Evolutionary conservation across 1,140 invertebrate species (phyloP), one percentile per base, ranked within the genome.

Genomic region (Ctenoplectra terminalis): DNA sequence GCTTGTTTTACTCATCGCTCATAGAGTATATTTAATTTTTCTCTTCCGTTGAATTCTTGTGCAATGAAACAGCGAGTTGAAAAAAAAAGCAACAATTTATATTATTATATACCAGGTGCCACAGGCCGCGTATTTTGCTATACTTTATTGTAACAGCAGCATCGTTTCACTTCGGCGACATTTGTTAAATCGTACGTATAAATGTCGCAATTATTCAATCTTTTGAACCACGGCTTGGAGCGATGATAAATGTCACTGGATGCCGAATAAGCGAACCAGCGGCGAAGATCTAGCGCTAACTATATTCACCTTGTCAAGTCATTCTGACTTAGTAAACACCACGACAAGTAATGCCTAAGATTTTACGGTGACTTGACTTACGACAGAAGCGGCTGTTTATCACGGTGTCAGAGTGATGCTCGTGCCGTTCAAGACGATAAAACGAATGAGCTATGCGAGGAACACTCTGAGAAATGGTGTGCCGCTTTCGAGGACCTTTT

Each of bases 281-380:
- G 64, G n/a, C 48, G 66, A 73, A 84, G 85, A 87, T 87, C 83
- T 84, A 84, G 56, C 64, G 74, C 29, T 71, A 77, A 87, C 70
- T 84, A 84, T 84, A 84, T 66, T 76, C 70, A 74, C 70, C 72
- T 54, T 81, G 85, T 87, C 78, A 72, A 87, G 86, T 84, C 82
- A 82, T 82, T 67, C 61, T 26, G 70, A 82, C 69, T 83, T 70
- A 60, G 82, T 84, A 87, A 87, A 79, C 69, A 72, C 61, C 58
- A 46, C 64, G 72, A 87, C 82, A 78, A 88, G 72, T 82, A 84
- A 86, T 69, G 87, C 58, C 70, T 60, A 69, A 71, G 87, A 87
- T 87, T 88, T 88, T 86, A 88, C 84, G 81, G 72, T 66, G 81
- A 76, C 81, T 84, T 88, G 87, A 88, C 87, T 88, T 88, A 88